phyloP scores from a whole-genome alignment of 2,113 vertebrate genomes.

The Equus przewalskii region DNA sequence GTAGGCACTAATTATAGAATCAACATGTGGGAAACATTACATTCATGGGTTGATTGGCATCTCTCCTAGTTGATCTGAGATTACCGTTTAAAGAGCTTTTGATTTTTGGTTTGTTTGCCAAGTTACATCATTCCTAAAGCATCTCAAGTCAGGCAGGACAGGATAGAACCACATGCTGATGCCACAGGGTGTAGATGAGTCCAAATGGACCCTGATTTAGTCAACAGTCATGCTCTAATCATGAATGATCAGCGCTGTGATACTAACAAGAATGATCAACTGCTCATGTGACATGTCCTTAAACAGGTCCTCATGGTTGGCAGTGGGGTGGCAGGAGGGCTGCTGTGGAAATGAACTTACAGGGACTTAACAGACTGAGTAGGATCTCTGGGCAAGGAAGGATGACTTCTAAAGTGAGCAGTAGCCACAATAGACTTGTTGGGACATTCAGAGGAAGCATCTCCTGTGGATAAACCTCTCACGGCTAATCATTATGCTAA shows the following conservation, averaged over 20 bases:
- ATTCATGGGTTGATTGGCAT: neutral
- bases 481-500: neutral
- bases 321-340: neutral
- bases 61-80: neutral
- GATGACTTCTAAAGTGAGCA: neutral
- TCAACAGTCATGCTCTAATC: neutral
- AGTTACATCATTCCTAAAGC: slow-evolving; percentile 27
- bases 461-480: neutral
- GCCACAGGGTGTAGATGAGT: neutral
- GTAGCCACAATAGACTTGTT: neutral
- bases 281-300: neutral
- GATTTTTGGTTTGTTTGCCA: slow-evolving; percentile 48
- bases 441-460: neutral
- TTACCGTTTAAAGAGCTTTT: slow-evolving; percentile 47
- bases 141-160: neutral
- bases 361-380: neutral
- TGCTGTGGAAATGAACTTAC: neutral
- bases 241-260: neutral
- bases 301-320: neutral
- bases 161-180: neutral
- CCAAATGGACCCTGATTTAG: neutral
- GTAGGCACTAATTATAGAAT: neutral
- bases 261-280: slow-evolving; percentile 1
- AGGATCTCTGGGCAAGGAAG: neutral
- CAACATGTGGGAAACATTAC: neutral